Evolutionary conservation across 2,113 vertebrate genomes (phyloP).

Genomic region (Centropus bengalensis): DNA sequence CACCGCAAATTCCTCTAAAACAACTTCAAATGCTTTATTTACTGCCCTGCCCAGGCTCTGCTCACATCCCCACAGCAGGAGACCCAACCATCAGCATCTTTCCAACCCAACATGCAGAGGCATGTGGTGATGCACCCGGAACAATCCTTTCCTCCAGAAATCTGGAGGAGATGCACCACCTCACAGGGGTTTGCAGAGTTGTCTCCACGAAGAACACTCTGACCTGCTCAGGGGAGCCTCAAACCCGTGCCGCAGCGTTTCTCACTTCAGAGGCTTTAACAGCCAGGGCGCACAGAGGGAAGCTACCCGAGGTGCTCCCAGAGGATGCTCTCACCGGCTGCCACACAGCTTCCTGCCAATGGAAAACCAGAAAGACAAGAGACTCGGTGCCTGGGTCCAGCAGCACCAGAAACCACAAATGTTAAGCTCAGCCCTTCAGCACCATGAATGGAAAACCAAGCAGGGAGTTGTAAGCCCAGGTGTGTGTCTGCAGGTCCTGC

Average conservation of each 20-base stretch:
- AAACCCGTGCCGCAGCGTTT: not conserved
- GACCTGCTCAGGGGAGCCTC: not conserved
- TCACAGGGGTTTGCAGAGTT: too few relatives aligned
- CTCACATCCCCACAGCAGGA: rapidly evolving
- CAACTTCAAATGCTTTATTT: rapidly evolving
- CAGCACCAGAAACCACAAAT: not conserved
- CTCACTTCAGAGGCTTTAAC: not conserved
- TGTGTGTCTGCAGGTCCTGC: not conserved
- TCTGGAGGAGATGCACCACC: rapidly evolving
- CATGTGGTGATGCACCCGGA: rapidly evolving
- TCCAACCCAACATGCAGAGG: not conserved
- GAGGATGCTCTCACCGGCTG: not conserved
- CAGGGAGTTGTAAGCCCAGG: not conserved
- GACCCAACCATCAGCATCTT: not conserved
- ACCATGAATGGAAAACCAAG: not conserved
- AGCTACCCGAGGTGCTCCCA: not conserved
- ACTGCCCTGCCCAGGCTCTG: not conserved
- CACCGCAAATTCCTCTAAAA: not conserved
- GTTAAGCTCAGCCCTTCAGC: not conserved
- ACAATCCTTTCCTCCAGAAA: not conserved
- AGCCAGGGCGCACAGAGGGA: not conserved
- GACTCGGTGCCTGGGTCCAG: not conserved
- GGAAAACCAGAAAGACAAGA: not conserved
- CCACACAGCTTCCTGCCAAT: not conserved
- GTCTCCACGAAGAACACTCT: too few relatives aligned